Evolutionary conservation across 30 jellyfish, hydroid and myxozoan species (phyloP).

Genomic region (Hydractinia echinata): DNA sequence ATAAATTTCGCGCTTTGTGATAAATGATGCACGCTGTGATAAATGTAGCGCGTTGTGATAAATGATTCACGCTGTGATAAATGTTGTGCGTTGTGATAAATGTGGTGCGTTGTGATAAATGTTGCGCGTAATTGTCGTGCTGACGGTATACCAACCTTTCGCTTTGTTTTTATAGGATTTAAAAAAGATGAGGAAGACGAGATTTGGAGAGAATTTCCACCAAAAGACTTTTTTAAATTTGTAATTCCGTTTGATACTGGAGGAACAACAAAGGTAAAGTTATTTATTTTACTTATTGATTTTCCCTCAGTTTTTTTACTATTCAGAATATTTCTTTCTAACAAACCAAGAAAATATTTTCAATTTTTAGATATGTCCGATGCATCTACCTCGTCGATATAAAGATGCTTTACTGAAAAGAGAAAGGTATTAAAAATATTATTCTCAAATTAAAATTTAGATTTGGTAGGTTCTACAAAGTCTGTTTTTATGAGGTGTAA

Average conservation of each 20-base stretch:
- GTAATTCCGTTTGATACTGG: slow-evolving; percentile 85
- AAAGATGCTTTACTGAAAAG: slow-evolving; percentile 52
- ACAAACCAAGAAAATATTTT: background rate
- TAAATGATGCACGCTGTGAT: too few relatives aligned
- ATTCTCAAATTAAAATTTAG: background rate
- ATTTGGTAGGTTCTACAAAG: background rate
- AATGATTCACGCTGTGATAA: too few relatives aligned
- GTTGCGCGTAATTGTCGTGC: too few relatives aligned
- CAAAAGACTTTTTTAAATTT: slow-evolving; percentile 50
- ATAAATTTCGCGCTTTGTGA: too few relatives aligned
- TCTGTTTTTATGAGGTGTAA: too few relatives aligned
- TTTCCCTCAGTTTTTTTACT: background rate
- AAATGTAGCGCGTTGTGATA: too few relatives aligned
- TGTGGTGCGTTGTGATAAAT: too few relatives aligned
- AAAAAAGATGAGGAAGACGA: slow-evolving; percentile 12
- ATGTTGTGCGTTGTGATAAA: too few relatives aligned
- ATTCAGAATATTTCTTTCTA: background rate
- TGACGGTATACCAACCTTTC: too few relatives aligned
- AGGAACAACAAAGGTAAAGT: slow-evolving; percentile 69
- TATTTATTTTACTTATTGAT: background rate
- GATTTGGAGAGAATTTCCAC: slow-evolving; percentile 65
- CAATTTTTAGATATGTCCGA: slow-evolving; percentile 61
- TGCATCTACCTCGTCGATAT: slow-evolving; percentile 55
- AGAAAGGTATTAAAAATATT: slow-evolving; percentile 44
- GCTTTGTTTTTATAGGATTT: background rate